Percentiles rank a stretch among this genome's conserved stretches.
These are phyloP conservation scores for Prochilodus magdalenae DNA, from an alignment of 2,113 vertebrate genomes.

Conservation along the genomic window DNA sequence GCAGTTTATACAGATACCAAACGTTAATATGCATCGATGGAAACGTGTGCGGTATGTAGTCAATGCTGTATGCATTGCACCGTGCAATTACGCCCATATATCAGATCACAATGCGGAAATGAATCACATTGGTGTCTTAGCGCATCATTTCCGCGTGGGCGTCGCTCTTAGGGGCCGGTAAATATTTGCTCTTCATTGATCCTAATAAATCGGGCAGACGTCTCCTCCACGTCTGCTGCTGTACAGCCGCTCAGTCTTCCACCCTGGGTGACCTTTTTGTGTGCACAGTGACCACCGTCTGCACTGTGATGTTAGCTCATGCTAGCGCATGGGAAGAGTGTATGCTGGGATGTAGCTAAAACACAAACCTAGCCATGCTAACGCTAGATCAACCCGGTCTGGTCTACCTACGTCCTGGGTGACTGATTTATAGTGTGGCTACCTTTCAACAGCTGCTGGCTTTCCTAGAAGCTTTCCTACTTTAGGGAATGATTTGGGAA, in stretches of 20 bases:
- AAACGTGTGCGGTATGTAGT: not conserved
- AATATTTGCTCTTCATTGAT: slow-evolving; percentile 38
- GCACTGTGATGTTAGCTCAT: not conserved
- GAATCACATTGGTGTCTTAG: not conserved
- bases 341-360: not conserved
- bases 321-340: not conserved
- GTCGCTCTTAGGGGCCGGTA: not conserved
- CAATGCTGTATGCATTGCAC: not conserved
- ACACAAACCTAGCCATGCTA: not conserved
- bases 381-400: not conserved
- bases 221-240: slow-evolving; percentile 21
- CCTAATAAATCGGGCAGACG: slow-evolving; percentile 29
- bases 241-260: not conserved
- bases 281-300: not conserved
- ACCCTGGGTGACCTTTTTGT: slow-evolving; percentile 7
- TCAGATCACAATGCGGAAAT: not conserved
- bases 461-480: no score
- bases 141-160: not conserved
- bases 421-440: no score
- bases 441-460: no score
- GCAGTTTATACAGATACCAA: not conserved
- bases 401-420: no score
- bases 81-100: not conserved
- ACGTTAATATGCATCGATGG: not conserved
- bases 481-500: no score